Evolutionary conservation across 2,113 vertebrate species (phyloP).

Genomic region (Muscicapa adusta): DNA sequence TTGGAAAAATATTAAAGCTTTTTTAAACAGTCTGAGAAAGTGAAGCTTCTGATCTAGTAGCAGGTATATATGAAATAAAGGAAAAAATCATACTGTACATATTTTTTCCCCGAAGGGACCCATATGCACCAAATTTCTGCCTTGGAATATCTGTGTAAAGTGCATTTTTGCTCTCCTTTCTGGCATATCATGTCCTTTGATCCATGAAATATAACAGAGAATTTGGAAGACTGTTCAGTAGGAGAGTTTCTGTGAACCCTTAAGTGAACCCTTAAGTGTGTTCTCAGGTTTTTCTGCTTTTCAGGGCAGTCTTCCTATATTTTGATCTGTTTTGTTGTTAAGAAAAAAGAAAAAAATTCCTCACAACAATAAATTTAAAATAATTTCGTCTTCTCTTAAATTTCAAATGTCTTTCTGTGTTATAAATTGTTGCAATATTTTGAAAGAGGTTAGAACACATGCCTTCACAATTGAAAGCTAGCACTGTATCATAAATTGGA

Average conservation of each 20-base stretch:
- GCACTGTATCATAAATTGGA: background rate
- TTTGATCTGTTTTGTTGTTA: background rate
- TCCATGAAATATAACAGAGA: conserved; percentile 16
- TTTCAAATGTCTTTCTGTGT: background rate
- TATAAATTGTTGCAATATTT: background rate
- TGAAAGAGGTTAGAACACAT: background rate
- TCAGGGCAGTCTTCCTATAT: background rate
- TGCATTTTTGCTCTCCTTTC: background rate
- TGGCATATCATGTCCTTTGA: conserved; percentile 1
- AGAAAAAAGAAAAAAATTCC: background rate
- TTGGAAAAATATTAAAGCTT: background rate
- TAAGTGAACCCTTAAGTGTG: background rate
- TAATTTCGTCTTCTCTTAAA: background rate
- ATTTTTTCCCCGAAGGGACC: conserved; percentile 42
- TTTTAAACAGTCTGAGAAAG: background rate
- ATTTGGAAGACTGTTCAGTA: background rate
- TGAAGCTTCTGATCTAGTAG: background rate
- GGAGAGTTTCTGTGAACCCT: background rate
- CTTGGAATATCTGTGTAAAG: background rate
- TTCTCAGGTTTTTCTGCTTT: conserved; percentile 7
- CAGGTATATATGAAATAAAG: background rate
- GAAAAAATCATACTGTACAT: conserved; percentile 10
- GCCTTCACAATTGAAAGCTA: background rate
- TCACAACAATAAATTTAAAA: background rate
- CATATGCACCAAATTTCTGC: conserved; percentile 23